phyloP scores from a whole-genome alignment of 2,797 vertebrate genomes.

The Gymnocypris eckloni region DNA sequence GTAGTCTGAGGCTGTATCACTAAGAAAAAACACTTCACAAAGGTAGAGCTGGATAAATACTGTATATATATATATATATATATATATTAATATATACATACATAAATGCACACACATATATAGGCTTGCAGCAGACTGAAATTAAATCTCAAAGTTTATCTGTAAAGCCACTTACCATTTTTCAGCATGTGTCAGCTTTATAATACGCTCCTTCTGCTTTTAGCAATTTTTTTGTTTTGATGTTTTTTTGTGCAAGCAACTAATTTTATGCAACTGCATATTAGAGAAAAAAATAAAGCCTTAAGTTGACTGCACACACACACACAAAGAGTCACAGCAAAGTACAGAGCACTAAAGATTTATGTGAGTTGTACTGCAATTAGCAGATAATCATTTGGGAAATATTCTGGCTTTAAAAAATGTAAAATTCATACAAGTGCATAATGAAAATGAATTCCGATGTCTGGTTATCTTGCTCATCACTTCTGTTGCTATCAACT shows the following conservation, averaged over 20 bases:
- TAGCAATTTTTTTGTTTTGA: constrained; percentile 32
- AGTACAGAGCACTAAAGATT: neutral
- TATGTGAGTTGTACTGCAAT: neutral
- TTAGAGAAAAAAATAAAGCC: constrained; percentile 7
- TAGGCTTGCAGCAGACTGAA: constrained; percentile 57
- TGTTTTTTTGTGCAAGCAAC: constrained; percentile 36
- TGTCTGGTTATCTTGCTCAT: constrained; percentile 55
- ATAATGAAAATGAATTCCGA: constrained; percentile 65
- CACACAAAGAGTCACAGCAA: neutral
- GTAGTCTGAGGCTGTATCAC: neutral
- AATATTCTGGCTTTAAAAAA: constrained; percentile 21
- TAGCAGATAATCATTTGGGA: constrained; percentile 21
- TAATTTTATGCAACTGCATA: constrained; percentile 53
- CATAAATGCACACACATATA: too few species aligned
- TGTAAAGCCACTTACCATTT: constrained; percentile 47
- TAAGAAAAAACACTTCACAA: constrained; percentile 43
- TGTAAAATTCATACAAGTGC: neutral
- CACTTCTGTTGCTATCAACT: constrained; percentile 59
- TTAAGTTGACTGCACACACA: neutral
- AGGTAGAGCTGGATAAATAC: constrained; percentile 44
- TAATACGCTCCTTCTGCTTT: constrained; percentile 58
- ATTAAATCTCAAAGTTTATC: constrained; percentile 64
- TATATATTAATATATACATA: too few species aligned
- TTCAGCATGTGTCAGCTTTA: constrained; percentile 61
- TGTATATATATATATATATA: constrained; percentile 34